Evolutionary conservation across 2,888 invertebrate species (phyloP).

Genomic region (Eurois occulta): DNA sequence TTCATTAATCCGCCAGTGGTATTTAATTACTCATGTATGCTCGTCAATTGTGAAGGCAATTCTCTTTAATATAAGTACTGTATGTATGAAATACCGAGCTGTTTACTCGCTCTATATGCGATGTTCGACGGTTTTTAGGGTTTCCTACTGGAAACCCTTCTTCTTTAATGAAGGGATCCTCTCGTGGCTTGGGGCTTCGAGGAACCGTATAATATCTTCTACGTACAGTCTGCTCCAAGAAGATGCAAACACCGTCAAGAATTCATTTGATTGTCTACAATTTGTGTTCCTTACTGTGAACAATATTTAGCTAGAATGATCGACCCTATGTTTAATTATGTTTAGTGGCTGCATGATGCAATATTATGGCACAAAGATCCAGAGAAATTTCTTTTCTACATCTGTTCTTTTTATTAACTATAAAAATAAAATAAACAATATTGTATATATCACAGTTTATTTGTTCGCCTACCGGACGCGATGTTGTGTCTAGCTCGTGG

Average conservation of each 20-base stretch:
- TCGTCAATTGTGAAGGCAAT: conserved; percentile 30
- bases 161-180: neutral
- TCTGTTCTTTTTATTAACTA: neutral
- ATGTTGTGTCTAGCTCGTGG: conserved; percentile 36
- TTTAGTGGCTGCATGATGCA: neutral
- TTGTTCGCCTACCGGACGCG: conserved; percentile 20
- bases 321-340: neutral
- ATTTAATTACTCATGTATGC: conserved; percentile 46
- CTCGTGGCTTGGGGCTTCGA: too few relatives aligned
- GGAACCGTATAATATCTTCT: neutral
- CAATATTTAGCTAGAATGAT: neutral
- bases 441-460: neutral
- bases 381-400: neutral
- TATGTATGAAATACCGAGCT: neutral
- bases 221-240: neutral
- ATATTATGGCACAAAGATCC: neutral
- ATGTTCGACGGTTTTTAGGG: neutral
- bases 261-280: neutral
- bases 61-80: neutral
- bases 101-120: neutral
- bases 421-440: neutral
- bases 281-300: too few relatives aligned
- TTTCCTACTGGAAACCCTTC: neutral
- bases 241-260: neutral
- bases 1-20: conserved; percentile 49